phyloP scores from a whole-genome alignment of 2,113 vertebrate species.

The Rousettus leschenaultii region DNA sequence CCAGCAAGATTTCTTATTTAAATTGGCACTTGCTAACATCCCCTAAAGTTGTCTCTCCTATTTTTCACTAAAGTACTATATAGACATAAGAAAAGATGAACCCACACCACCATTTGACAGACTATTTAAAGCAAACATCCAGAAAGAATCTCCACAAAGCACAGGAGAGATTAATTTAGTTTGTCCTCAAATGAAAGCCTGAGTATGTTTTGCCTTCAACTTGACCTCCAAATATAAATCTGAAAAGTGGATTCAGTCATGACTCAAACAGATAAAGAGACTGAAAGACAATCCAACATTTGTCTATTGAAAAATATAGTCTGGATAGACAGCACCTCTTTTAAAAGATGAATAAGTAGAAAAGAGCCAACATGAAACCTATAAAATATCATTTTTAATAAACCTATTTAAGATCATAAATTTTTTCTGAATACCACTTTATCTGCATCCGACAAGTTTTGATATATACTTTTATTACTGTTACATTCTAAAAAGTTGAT shows the following conservation, averaged over 20 bases:
- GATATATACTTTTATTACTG: background rate
- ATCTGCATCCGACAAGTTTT: background rate
- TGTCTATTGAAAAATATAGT: background rate
- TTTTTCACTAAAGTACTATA: background rate
- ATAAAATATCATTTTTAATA: slow-evolving; percentile 25
- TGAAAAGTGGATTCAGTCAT: background rate
- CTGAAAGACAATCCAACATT: background rate
- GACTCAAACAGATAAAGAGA: background rate
- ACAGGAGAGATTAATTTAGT: background rate
- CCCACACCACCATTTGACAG: background rate
- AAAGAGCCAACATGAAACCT: background rate
- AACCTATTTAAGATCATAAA: background rate
- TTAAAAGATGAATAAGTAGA: background rate
- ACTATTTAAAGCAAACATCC: background rate
- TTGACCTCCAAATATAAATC: background rate
- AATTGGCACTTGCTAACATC: background rate
- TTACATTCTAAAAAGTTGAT: background rate
- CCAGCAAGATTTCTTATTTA: background rate
- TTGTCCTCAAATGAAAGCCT: background rate
- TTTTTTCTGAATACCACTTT: background rate
- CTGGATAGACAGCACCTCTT: background rate
- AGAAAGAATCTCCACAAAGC: background rate
- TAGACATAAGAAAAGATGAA: background rate
- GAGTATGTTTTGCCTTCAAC: background rate
- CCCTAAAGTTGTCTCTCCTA: background rate